Base-by-base conservation (phyloP, 2,888 invertebrate species). In the Neuroscelio doddi region DNA sequence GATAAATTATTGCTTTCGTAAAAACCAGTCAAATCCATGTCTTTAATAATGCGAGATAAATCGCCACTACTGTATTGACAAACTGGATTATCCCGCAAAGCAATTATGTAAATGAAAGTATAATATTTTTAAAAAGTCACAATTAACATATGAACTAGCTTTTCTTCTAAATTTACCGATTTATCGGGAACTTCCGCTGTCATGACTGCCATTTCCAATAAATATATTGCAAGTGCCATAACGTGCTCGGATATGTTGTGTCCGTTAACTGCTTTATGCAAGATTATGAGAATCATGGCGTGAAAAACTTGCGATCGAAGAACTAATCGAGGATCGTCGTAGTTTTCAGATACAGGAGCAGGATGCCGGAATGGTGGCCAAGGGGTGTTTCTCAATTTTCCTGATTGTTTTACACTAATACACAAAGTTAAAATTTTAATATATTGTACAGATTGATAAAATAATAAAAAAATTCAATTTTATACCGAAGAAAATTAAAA, bases 301-400 rank as follows among this genome's bases (percentile, higher is more conserved):
- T 93, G 93, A 81, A 93, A 89, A 16, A 89, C 87, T 64, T 87
- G 85, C 1, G 89, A 89, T 36, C 88, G 86, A 1, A 91, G 80
- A 15, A 91, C 87, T 45, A 87, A 85, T 15, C 90, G 79, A 0
- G 93, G 93, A 85, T 93, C 92, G 38, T 88, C 88, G 72, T 92
- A 93, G 0, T 89, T 88, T 9, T 86, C 82, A 8, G 89, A 88
- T 26, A 90, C 90, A 1, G 88, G 86, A 2, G 89, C 86, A 0
- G 94, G 94, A 32, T 91, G 86, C 50, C 93, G 86, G 82, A 92
- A 94, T 0, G 95, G 95, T 38, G 95, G 94, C 95, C 95, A 95
- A 0, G 90, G 89, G 59, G 89, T 87, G 29, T 85, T 85, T 38
- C 87, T 87, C 77, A 89, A 87, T 77, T 89, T 89, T 1, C 89